Base-by-base conservation (phyloP, 2,797 vertebrate genomes). In the Bovichtus variegatus region DNA sequence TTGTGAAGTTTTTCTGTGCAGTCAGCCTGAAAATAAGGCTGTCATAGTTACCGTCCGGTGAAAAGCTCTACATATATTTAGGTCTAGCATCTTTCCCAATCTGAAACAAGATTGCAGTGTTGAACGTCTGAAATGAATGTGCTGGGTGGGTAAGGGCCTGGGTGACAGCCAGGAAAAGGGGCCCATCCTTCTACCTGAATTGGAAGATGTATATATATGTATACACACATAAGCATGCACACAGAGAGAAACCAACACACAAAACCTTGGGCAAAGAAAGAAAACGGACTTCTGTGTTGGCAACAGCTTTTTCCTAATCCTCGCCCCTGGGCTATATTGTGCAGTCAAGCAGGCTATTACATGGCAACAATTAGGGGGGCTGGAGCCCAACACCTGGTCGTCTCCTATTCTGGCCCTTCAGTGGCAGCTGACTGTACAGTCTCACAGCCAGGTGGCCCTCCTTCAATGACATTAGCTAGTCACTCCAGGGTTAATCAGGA, bases 401-500 rank as follows among this genome's bases (percentile, higher is more conserved):
- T 96, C 95, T 91, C 90, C 92, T 89, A 92, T 95, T 94, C 95
- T 89, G 70, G 91, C 93, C 94, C 96, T 95, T 95, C 95, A 95
- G 93, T 93, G 91, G 96, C 97, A 97, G 97, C 97, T 97, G 96
- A 97, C 93, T 93, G 93, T 92, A 94, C 95, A 95, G 96, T 95
- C 94, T 90, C 95, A 93, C 94, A 96, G 96, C 97, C 97, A 97
- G 97, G 97, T 98, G 97, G 97, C 93, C 93, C 92, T 89, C 92
- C 97, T 97, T 97, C 97, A 97, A 95, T 96, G 91, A 96, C 96
- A 96, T 95, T 95, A 96, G 92, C 95, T 94, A 96, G 96, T 94
- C 95, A 96, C 92, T 96, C 94, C 90, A 96, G 96, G 97, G 97
- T 97, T 97, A 97, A 97, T 95, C 94, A 96, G 96, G 93, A 95